Conservation (phyloP, 35 echinoderm and acorn worm genomes). For the Patiria miniata region DNA sequence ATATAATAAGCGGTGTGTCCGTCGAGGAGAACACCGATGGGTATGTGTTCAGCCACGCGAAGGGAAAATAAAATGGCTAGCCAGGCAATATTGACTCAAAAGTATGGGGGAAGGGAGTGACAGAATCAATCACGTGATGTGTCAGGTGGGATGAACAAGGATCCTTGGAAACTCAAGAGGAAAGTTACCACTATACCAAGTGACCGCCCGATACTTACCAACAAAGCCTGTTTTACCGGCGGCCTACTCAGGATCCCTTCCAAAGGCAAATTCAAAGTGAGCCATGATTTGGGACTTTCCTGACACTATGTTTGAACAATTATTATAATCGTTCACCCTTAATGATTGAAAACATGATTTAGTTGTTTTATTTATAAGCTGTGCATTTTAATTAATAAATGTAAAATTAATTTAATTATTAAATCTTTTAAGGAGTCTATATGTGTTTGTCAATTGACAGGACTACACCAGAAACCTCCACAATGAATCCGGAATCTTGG, state of each 20-base stretch:
- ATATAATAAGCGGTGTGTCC: too few species aligned
- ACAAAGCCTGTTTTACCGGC: too few species aligned
- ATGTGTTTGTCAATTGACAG: background rate
- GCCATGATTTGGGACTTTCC: too few species aligned
- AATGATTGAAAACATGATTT: too few species aligned
- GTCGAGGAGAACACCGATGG: too few species aligned
- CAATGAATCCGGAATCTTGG: background rate
- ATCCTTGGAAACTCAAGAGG: background rate
- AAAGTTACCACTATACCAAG: too few species aligned
- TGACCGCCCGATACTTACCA: too few species aligned
- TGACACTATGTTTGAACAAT: too few species aligned
- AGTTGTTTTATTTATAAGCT: too few species aligned
- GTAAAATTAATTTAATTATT: background rate
- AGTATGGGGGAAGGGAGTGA: background rate
- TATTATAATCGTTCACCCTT: too few species aligned
- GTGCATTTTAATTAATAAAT: background rate
- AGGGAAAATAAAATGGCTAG: background rate
- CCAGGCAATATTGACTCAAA: background rate
- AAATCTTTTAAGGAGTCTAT: background rate
- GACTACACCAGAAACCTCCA: background rate
- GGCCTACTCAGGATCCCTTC: too few species aligned
- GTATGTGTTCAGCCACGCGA: background rate
- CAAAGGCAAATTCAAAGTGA: too few species aligned
- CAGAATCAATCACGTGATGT: background rate
- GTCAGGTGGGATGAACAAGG: background rate